Evolutionary conservation across 37 sponge, comb jelly and placozoan species (phyloP), one percentile per base, ranked within the genome.

Genomic region (Halisarca cf. caerulea): DNA sequence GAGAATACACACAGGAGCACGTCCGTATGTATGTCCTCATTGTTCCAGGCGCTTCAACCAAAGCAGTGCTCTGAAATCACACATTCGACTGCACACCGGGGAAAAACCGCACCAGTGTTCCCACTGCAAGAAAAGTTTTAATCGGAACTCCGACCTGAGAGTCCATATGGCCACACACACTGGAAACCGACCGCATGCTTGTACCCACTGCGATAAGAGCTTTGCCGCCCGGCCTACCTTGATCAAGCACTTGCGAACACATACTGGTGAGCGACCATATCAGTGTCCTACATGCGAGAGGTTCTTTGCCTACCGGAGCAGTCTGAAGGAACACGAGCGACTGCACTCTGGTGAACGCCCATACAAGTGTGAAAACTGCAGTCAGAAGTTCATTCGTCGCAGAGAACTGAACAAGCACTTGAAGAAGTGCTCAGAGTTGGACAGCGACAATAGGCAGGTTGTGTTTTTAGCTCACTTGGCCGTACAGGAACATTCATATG

Each of bases 321-420:
- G 36, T 11, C 61, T 85, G 78, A 61, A 70, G 62, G 54, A 85
- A 7, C 86, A 85, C 79, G 9, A 36, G 20, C 86, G 86, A 25
- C 59, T 70, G 3, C 86, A 85, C 61, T 82, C 86, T 15, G 86
- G 86, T 3, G 86, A 85, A 45, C 83, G 86, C 2, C 86, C 86
- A 2, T 85, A 68, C 39, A 33, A 33, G 15, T 85, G 86, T 60
- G 34, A 27, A 28, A 24, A 54, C 5, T 85, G 86, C 44, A 6
- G 2, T 35, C 27, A 78, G 39, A 20, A 9, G 15, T 85, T 85
- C 44, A 85, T 77, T 1, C 21, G 58, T 2, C 32, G 66, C 21
- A 61, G 41, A 57, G 58, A 77, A 37, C 79, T 85, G 21, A 55
- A 36, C 41, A 77, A 85, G 35, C 86, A 85, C 79, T 47, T 47